Evolutionary conservation across 2,797 vertebrate species (phyloP).

Genomic region (Falco columbarius): DNA sequence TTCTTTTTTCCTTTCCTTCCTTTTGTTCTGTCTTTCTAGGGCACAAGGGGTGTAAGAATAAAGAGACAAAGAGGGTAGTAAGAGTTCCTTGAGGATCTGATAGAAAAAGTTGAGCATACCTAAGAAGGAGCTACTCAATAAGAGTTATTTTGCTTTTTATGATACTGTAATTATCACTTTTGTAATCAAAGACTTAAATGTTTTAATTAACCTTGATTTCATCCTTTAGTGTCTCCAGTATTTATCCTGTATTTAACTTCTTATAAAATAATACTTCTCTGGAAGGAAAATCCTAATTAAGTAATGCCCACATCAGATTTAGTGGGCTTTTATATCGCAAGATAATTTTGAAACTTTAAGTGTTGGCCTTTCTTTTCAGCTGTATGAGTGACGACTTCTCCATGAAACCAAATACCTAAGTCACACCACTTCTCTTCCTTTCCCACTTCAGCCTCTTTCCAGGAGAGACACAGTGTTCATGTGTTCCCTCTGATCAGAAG

Average conservation of each 20-base stretch:
- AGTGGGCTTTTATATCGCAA: not conserved
- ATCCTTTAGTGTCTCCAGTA: not conserved
- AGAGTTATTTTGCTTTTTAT: not conserved
- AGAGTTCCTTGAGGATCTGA: not conserved
- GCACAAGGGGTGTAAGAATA: not conserved
- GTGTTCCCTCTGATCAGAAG: not conserved
- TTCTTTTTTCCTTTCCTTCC: not conserved
- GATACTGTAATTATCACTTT: not conserved
- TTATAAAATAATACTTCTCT: not conserved
- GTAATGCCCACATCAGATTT: not conserved
- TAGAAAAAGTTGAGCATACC: not conserved
- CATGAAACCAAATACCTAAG: not conserved
- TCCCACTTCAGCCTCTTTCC: not conserved
- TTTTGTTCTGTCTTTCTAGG: not conserved
- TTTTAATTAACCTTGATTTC: constrained; percentile 35
- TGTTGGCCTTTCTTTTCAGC: not conserved
- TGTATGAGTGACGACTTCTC: not conserved
- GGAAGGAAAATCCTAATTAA: not conserved
- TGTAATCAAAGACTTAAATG: not conserved
- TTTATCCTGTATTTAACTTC: not conserved
- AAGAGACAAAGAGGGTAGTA: not conserved
- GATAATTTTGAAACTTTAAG: not conserved
- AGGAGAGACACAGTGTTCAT: fast-evolving
- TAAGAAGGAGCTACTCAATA: not conserved
- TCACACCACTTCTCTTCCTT: fast-evolving